Conservation (phyloP, 2,888 invertebrate species). For the Dichetophora obliterata region DNA sequence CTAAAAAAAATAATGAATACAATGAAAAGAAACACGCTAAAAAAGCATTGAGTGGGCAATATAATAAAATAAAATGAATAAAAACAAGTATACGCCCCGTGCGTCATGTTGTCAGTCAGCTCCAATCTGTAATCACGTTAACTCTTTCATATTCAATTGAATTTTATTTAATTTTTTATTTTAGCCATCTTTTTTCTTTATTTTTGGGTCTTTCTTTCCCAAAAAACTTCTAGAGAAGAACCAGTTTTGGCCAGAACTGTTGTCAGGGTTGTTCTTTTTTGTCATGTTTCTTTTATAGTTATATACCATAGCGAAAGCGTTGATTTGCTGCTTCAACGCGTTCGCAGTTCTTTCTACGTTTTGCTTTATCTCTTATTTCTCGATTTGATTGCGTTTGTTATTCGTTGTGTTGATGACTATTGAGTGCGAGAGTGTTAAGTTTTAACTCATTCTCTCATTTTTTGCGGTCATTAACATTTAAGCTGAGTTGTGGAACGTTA, state of each 20-base stretch:
- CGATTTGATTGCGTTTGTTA: background rate
- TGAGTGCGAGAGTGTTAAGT: background rate
- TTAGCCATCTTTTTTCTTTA: background rate
- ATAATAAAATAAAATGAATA: conserved; percentile 32
- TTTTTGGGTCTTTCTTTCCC: background rate
- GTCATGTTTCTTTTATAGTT: background rate
- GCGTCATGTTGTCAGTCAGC: conserved; percentile 49
- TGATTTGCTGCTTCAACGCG: background rate
- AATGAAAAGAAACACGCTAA: conserved; percentile 46
- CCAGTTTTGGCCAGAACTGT: background rate
- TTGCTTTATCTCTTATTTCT: background rate
- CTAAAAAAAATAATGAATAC: conserved; percentile 28
- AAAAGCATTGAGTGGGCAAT: conserved; percentile 36
- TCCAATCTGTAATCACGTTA: conserved; percentile 37
- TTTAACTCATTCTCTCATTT: background rate
- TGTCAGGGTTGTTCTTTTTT: background rate
- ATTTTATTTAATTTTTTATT: background rate
- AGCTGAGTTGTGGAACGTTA: background rate
- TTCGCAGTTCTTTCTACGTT: background rate
- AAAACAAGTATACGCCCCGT: conserved; percentile 63
- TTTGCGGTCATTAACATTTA: conserved; percentile 4
- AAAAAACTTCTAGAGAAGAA: background rate
- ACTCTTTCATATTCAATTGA: background rate
- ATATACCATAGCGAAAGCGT: background rate
- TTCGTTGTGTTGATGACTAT: background rate